These are phyloP conservation scores for Andricus curvator DNA, from an alignment of 2,888 invertebrate genomes.

Conservation along the genomic window DNA sequence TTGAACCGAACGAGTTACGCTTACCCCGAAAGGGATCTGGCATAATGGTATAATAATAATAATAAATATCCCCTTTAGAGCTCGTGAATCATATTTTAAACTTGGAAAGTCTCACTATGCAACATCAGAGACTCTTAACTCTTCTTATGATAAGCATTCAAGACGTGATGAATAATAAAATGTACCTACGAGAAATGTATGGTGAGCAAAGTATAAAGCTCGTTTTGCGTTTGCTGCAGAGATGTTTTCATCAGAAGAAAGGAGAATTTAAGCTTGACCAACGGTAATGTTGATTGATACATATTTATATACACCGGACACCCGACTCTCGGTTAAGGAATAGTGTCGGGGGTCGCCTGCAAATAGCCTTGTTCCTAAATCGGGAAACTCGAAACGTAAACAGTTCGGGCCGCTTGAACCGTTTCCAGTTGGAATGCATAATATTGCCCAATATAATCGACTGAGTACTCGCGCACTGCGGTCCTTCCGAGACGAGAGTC, in stretches of 20 bases:
- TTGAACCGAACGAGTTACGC: too few relatives aligned
- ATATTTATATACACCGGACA: neutral
- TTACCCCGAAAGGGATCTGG: too few relatives aligned
- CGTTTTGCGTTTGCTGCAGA: slow-evolving; percentile 58
- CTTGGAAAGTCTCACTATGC: slow-evolving; percentile 57
- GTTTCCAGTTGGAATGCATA: too few relatives aligned
- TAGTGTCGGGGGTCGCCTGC: too few relatives aligned
- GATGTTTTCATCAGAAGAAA: slow-evolving; percentile 57
- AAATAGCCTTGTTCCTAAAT: too few relatives aligned
- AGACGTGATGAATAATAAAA: slow-evolving; percentile 55
- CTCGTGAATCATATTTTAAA: slow-evolving; percentile 57
- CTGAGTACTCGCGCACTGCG: too few relatives aligned
- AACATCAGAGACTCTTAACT: slow-evolving; percentile 66
- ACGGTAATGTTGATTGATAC: slow-evolving; percentile 56
- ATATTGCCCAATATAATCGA: too few relatives aligned
- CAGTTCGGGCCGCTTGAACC: too few relatives aligned
- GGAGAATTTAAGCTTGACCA: slow-evolving; percentile 71
- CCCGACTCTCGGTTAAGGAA: neutral
- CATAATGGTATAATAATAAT: too few relatives aligned
- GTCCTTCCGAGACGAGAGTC: too few relatives aligned
- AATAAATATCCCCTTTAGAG: slow-evolving; percentile 52
- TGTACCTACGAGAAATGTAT: slow-evolving; percentile 49
- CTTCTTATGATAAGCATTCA: slow-evolving; percentile 64
- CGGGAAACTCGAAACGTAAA: too few relatives aligned
- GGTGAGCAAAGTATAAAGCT: slow-evolving; percentile 57